Evolutionary conservation across 2,113 vertebrate genomes (phyloP).

Genomic region (Symphodus melops): DNA sequence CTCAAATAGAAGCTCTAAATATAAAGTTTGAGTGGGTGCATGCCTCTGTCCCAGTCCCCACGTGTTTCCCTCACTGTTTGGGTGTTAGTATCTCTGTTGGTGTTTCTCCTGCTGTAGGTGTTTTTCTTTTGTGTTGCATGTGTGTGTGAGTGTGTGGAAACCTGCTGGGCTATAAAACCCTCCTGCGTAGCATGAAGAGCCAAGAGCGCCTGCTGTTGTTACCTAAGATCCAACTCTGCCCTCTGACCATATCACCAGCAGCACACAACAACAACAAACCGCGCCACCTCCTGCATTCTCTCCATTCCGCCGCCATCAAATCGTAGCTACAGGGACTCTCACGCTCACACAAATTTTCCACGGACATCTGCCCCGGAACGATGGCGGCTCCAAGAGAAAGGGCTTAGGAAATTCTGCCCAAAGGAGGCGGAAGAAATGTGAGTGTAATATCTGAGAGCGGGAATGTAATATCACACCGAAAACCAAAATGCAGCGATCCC

Average conservation of each 20-base stretch:
- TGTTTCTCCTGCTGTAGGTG: conserved; percentile 36
- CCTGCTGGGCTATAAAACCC: conserved; percentile 58
- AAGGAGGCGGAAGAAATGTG: conserved; percentile 78
- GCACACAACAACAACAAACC: conserved; percentile 20
- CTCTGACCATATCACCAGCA: conserved; percentile 50
- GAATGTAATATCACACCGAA: conserved; percentile 67
- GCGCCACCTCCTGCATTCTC: conserved; percentile 22
- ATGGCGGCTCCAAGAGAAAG: conserved; percentile 34
- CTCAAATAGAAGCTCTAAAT: conserved; percentile 67
- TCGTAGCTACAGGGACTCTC: conserved; percentile 56
- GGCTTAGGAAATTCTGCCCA: conserved; percentile 61
- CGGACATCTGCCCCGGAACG: conserved; percentile 63
- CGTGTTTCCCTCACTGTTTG: conserved; percentile 44
- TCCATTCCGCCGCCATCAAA: conserved; percentile 52
- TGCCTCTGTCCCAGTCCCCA: conserved; percentile 36
- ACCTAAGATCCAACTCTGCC: conserved; percentile 60
- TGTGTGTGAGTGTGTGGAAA: conserved; percentile 38
- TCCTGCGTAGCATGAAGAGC: conserved; percentile 43
- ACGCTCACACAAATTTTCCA: conserved; percentile 58
- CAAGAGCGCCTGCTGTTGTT: conserved; percentile 59
- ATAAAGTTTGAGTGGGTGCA: conserved; percentile 64
- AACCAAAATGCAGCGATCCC: conserved; percentile 48
- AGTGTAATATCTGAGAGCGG: conserved; percentile 71
- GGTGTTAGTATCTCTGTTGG: conserved; percentile 16
- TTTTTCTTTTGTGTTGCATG: conserved; percentile 33